These are phyloP conservation scores for Ctenosaura bakeri DNA, from an alignment of 2,797 vertebrate species.

Conservation along the genomic window DNA sequence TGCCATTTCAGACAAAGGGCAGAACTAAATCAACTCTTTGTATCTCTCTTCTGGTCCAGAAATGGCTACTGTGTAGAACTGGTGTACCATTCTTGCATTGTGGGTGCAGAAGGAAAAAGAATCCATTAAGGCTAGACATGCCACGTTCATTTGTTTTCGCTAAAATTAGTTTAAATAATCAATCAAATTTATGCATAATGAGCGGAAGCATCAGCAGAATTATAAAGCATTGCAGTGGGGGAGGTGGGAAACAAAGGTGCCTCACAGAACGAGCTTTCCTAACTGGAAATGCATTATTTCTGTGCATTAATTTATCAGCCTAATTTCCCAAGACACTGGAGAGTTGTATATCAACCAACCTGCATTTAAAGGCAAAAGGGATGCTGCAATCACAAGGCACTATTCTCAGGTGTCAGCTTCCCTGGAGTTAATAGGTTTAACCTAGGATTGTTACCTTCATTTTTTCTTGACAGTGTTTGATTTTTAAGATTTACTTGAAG, in stretches of 20 bases:
- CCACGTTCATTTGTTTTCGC: constrained; percentile 39
- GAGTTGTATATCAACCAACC: constrained; percentile 6
- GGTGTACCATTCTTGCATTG: constrained; percentile 20
- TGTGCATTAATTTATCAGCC: constrained; percentile 5
- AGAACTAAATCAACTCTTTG: background rate
- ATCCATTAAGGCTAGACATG: constrained; percentile 23
- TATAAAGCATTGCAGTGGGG: background rate
- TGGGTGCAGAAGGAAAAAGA: background rate
- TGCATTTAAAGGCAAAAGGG: background rate
- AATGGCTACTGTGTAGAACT: background rate
- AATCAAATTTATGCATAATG: constrained; percentile 49
- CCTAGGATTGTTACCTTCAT: background rate
- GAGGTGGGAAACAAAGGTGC: constrained; percentile 28
- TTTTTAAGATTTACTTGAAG: background rate
- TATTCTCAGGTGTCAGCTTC: background rate
- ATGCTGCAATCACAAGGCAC: background rate
- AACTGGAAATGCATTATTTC: constrained; percentile 40
- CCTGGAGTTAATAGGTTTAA: background rate
- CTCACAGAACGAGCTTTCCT: constrained; percentile 19
- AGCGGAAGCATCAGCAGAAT: constrained; percentile 32
- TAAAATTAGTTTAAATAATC: constrained; percentile 58
- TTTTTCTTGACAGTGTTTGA: background rate
- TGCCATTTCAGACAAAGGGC: constrained; percentile 2
- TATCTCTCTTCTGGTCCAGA: constrained; percentile 25
- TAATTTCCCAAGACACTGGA: background rate